Percentiles rank a stretch among this genome's conserved stretches.
phyloP scores from a whole-genome alignment of 2,888 invertebrate species.

The Drosophila meridionalis region DNA sequence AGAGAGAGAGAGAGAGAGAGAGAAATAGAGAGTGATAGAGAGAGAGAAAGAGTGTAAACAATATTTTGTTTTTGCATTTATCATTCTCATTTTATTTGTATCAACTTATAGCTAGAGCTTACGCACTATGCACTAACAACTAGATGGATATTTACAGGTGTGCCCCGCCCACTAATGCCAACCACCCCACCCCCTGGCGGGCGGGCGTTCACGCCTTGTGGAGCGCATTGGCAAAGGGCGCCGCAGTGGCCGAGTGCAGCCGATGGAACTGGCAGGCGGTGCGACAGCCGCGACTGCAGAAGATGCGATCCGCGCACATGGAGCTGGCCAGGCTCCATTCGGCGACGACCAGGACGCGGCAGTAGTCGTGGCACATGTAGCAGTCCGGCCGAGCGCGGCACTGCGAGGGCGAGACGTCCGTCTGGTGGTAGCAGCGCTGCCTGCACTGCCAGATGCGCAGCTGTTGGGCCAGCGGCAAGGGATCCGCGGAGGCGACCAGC shows the following conservation, averaged over 20 bases:
- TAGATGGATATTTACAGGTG: slow-evolving; percentile 14
- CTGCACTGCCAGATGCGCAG: slow-evolving; percentile 56
- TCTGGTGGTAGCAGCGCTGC: slow-evolving; percentile 58
- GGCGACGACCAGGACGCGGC: slow-evolving; percentile 64
- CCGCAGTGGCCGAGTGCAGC: slow-evolving; percentile 13
- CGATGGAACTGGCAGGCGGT: slow-evolving; percentile 65
- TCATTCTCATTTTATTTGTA: slow-evolving; percentile 18
- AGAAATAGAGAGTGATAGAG: background rate
- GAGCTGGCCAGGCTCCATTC: slow-evolving; percentile 58
- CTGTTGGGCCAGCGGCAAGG: slow-evolving; percentile 28
- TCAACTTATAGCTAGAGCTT: slow-evolving; percentile 15
- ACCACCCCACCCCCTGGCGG: no score
- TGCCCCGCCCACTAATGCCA: background rate
- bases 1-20: background rate
- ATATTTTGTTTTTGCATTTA: background rate
- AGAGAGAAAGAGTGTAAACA: background rate
- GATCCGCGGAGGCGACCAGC: slow-evolving; percentile 42
- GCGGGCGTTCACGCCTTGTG: slow-evolving; percentile 10
- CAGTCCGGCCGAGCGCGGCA: slow-evolving; percentile 68
- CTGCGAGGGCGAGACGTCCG: slow-evolving; percentile 22
- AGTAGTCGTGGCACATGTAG: slow-evolving; percentile 76
- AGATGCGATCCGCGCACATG: slow-evolving; percentile 70
- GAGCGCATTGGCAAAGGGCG: slow-evolving; percentile 28
- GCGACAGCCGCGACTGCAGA: slow-evolving; percentile 71
- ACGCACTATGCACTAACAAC: background rate